These are phyloP conservation scores for Formica exsecta DNA, from an alignment of 1,140 invertebrate genomes.

Conservation along the genomic window DNA sequence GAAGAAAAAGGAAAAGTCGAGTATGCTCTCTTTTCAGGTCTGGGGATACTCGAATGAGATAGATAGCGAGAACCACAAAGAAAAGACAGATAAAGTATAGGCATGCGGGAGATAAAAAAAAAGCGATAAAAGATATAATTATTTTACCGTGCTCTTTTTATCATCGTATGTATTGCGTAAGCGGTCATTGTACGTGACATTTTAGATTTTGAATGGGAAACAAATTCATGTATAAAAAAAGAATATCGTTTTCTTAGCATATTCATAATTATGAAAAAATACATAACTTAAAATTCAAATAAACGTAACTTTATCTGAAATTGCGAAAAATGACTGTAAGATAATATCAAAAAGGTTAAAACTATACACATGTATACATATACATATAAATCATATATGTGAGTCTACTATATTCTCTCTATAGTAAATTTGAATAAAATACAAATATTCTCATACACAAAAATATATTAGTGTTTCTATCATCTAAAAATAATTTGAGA, in stretches of 20 bases:
- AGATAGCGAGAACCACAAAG: neutral
- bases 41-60: conserved; percentile 4
- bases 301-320: neutral
- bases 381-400: neutral
- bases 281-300: neutral
- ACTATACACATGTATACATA: neutral
- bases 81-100: neutral
- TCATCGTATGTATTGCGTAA: neutral
- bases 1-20: conserved; percentile 10
- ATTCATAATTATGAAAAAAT: neutral
- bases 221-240: neutral
- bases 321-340: neutral
- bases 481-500: neutral
- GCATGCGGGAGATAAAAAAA: conserved; percentile 6
- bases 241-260: neutral
- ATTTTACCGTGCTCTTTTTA: neutral
- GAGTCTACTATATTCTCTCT: neutral
- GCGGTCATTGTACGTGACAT: neutral
- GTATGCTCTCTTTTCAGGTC: neutral
- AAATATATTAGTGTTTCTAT: neutral
- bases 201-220: neutral
- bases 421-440: neutral
- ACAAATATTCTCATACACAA: neutral
- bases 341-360: conserved; percentile 6
- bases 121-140: conserved; percentile 13